phyloP scores from a whole-genome alignment of 92 coral and sea anemone genomes.

The Zoanthus solanderi region DNA sequence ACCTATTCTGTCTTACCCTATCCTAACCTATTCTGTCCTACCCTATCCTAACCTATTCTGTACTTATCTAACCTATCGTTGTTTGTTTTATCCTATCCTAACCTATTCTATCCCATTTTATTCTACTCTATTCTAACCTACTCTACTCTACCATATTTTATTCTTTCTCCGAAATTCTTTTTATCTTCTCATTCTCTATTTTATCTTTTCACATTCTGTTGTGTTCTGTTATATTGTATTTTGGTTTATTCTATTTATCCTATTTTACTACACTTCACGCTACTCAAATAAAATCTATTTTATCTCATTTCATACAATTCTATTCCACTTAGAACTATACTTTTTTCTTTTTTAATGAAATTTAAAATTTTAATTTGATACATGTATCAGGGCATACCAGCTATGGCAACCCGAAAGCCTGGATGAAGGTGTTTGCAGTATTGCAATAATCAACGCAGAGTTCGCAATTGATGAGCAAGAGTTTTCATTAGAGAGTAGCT shows the following conservation, averaged over 20 bases:
- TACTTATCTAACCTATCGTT: background rate
- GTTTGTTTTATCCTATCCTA: background rate
- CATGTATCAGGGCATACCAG: slow-evolving; percentile 74
- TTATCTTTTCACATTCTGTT: background rate
- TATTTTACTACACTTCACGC: background rate
- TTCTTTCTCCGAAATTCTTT: background rate
- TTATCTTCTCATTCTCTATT: background rate
- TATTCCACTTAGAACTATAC: too few relatives aligned
- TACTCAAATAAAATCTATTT: background rate
- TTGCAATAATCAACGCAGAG: slow-evolving; percentile 85
- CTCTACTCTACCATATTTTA: background rate
- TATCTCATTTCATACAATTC: too few relatives aligned
- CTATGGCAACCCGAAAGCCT: slow-evolving; percentile 87
- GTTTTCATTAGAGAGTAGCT: slow-evolving; percentile 63
- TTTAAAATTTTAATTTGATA: background rate
- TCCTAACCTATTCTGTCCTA: background rate
- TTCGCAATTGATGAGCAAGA: slow-evolving; percentile 65
- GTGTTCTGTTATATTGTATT: background rate
- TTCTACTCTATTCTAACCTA: background rate
- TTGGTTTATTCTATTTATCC: background rate
- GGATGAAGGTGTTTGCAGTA: slow-evolving; percentile 84
- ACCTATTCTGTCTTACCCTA: background rate
- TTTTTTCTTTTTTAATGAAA: too few relatives aligned
- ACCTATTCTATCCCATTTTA: background rate
- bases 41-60: background rate